phyloP scores from a whole-genome alignment of 2,797 vertebrate genomes.

The Falco peregrinus region DNA sequence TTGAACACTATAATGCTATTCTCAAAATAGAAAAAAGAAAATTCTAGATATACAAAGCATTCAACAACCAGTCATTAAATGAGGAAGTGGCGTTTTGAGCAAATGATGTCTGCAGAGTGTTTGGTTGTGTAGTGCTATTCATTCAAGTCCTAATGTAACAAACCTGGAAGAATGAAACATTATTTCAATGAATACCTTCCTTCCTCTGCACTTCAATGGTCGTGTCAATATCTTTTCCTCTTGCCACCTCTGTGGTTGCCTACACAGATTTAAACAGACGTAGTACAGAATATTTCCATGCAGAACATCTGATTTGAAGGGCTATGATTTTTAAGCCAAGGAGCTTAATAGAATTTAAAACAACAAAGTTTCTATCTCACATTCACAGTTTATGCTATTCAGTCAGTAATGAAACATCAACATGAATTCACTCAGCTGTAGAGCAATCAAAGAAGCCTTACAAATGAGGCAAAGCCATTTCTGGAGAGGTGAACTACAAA shows the following conservation, averaged over 20 bases:
- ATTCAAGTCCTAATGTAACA: neutral
- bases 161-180: neutral
- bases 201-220: neutral
- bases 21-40: neutral
- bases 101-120: neutral
- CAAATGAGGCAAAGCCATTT: neutral
- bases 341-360: neutral
- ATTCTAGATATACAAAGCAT: neutral
- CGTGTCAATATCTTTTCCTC: neutral
- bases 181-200: neutral
- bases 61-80: constrained; percentile 7
- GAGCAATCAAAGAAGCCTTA: neutral
- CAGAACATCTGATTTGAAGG: neutral
- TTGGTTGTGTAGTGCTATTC: neutral
- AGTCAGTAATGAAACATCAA: neutral
- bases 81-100: neutral
- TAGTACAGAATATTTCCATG: neutral
- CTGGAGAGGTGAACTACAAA: neutral
- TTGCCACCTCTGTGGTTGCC: neutral
- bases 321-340: neutral
- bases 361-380: neutral
- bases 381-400: neutral
- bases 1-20: neutral
- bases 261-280: neutral
- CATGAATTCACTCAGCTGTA: neutral